Percentiles rank a stretch among this genome's conserved stretches.
Evolutionary conservation across 2,113 vertebrate genomes (phyloP).

Genomic region (Perccottus glenii): DNA sequence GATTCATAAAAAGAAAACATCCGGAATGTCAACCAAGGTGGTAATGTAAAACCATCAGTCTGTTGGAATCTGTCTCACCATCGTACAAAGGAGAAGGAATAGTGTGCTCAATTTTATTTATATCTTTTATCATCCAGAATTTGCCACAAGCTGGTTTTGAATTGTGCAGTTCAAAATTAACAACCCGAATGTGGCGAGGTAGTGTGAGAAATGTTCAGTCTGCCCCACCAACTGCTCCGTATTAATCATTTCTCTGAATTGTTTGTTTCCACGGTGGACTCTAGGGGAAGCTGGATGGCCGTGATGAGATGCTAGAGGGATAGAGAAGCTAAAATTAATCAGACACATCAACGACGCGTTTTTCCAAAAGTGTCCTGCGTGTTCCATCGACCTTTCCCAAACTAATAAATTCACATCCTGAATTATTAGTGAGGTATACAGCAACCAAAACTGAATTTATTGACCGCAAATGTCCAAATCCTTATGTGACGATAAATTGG

Average conservation of each 20-base stretch:
- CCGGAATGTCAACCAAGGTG: constrained; percentile 64
- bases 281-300: constrained; percentile 40
- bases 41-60: constrained; percentile 69
- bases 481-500: constrained; percentile 45
- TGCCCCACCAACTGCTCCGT: constrained; percentile 38
- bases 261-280: constrained; percentile 63
- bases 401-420: constrained; percentile 8
- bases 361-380: constrained; percentile 33
- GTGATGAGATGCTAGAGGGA: constrained; percentile 42
- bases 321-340: constrained; percentile 65
- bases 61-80: constrained; percentile 59
- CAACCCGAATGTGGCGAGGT: constrained; percentile 40
- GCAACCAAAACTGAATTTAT: constrained; percentile 56
- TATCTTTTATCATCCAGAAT: constrained; percentile 68
- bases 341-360: constrained; percentile 54
- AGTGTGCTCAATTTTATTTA: constrained; percentile 38
- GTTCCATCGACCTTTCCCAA: constrained; percentile 7
- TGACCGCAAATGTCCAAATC: constrained; percentile 48
- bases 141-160: constrained; percentile 60
- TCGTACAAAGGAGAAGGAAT: constrained; percentile 61
- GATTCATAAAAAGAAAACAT: constrained; percentile 64
- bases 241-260: constrained; percentile 67
- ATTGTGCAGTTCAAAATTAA: constrained; percentile 55
- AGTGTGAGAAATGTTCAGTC: constrained; percentile 38
- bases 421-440: not conserved